A percentile compares a stretch with the other conserved stretches of the same genome.
phyloP scores from a whole-genome alignment of 2,797 vertebrate species.

The Tokudaia muenninki region DNA sequence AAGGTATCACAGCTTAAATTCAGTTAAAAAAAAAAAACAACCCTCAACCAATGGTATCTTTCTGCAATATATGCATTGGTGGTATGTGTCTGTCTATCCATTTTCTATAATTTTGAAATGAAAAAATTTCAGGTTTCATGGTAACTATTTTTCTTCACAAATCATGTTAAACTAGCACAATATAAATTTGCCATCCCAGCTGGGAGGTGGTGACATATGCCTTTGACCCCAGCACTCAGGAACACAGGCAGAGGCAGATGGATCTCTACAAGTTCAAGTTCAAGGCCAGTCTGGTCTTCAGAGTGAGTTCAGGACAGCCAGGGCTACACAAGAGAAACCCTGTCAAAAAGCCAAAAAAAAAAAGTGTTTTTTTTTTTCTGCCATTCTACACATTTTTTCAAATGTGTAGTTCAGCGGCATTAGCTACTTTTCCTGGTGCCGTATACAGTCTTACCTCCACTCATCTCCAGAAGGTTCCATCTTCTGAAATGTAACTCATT shows the following conservation, averaged over 20 bases:
- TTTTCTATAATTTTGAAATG: constrained; percentile 25
- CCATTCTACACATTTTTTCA: too few relatives aligned
- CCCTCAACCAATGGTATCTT: background rate
- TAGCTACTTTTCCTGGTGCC: too few relatives aligned
- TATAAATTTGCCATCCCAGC: background rate
- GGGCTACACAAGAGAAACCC: too few relatives aligned
- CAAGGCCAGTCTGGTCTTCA: too few relatives aligned
- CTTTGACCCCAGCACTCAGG: background rate
- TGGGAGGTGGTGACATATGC: too few relatives aligned
- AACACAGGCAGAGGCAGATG: too few relatives aligned
- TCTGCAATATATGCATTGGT: background rate
- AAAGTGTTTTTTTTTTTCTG: too few relatives aligned
- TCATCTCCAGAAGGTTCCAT: background rate
- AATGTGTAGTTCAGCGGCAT: background rate
- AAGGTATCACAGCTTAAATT: background rate
- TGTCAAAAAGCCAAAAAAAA: too few relatives aligned
- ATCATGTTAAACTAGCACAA: background rate
- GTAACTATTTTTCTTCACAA: background rate
- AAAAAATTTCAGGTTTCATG: background rate
- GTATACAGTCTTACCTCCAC: rapidly evolving
- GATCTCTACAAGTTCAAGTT: too few relatives aligned
- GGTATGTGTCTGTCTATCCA: background rate
- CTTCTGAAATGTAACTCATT: background rate
- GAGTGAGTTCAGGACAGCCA: too few relatives aligned
- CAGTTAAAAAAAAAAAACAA: background rate